Conservation (phyloP, 2,797 vertebrate genomes). For the Hozukius guyotensis region DNA sequence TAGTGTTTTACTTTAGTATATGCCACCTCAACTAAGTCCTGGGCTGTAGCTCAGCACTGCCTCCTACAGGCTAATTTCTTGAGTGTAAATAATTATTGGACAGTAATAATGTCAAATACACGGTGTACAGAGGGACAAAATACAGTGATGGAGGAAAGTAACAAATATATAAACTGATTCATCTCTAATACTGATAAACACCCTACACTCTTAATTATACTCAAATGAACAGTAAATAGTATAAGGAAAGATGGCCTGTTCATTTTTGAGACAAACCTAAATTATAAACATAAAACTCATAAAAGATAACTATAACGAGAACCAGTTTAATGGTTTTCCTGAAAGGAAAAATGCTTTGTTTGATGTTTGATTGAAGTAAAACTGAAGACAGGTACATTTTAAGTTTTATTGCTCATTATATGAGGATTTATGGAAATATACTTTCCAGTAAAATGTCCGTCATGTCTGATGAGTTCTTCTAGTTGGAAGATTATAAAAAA, state of each 20-base stretch:
- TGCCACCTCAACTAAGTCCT: neutral
- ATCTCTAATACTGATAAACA: neutral
- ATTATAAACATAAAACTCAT: neutral
- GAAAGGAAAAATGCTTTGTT: too few relatives aligned
- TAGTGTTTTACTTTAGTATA: too few relatives aligned
- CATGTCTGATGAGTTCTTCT: neutral
- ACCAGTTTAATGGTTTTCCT: neutral
- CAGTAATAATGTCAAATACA: too few relatives aligned
- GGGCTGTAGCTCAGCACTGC: neutral
- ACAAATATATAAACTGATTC: neutral
- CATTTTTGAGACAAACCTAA: neutral
- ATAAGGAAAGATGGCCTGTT: too few relatives aligned
- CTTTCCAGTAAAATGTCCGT: neutral
- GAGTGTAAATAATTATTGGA: too few relatives aligned
- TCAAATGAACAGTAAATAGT: neutral
- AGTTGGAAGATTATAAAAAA: too few relatives aligned
- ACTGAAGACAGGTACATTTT: neutral
- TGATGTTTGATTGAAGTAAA: neutral
- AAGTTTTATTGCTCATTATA: neutral
- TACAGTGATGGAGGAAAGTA: neutral
- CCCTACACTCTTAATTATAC: neutral
- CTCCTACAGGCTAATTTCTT: neutral
- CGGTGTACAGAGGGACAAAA: rapidly evolving
- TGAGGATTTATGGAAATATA: neutral
- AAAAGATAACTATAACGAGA: neutral